phyloP scores from a whole-genome alignment of 1,140 invertebrate species.

The Branchinecta lindahli region DNA sequence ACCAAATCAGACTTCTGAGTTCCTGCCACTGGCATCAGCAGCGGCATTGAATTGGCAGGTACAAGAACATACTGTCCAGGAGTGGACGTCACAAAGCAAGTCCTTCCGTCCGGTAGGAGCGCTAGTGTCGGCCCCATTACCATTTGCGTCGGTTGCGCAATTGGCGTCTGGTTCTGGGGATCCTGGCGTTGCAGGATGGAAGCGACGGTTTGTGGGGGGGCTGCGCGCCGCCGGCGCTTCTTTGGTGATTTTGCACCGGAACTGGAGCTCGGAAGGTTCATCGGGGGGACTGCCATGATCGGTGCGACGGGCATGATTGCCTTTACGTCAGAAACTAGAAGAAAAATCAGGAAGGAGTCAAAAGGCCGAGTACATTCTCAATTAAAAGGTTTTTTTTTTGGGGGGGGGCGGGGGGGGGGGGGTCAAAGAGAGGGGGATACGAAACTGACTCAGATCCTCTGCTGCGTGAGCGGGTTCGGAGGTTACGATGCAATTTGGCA shows the following conservation, averaged over 20 bases:
- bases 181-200: constrained; percentile 44
- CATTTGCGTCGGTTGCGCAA: constrained; percentile 34
- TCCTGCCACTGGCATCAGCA: neutral
- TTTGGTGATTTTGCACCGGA: constrained; percentile 43
- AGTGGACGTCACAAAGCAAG: constrained; percentile 15
- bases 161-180: constrained; percentile 24
- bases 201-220: constrained; percentile 48
- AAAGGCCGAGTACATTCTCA: neutral
- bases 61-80: neutral
- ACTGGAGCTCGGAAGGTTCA: constrained; percentile 22
- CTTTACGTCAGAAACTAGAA: constrained; percentile 20
- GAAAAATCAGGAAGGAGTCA: constrained; percentile 21
- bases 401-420: too few species aligned
- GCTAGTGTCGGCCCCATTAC: constrained; percentile 57
- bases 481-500: too few species aligned
- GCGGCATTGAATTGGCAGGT: neutral
- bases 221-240: constrained; percentile 51
- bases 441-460: too few species aligned
- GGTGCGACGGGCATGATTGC: constrained; percentile 22
- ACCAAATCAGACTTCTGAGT: neutral
- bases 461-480: too few species aligned
- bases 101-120: constrained; percentile 40
- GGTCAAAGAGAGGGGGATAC: too few species aligned
- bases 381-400: constrained; percentile 6
- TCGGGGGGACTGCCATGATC: constrained; percentile 23